Conservation (phyloP, 2,113 vertebrate species). For the Struthidea cinerea region DNA sequence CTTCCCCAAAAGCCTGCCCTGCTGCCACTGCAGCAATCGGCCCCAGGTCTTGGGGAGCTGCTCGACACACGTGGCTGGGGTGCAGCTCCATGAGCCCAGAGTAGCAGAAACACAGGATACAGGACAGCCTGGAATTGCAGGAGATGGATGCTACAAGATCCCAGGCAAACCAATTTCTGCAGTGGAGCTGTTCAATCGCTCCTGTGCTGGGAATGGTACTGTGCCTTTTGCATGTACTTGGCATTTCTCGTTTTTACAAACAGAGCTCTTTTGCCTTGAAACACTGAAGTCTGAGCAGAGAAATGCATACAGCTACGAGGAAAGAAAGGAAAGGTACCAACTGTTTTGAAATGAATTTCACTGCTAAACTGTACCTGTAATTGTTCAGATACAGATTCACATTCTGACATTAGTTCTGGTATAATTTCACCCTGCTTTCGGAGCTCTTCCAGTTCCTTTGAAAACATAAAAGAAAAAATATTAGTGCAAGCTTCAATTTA, state of each 20-base stretch:
- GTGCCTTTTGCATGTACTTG: background rate
- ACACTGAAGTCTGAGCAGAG: background rate
- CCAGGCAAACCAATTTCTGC: slow-evolving; percentile 11
- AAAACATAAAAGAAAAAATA: background rate
- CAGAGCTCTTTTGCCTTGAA: background rate
- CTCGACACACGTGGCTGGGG: accelerated
- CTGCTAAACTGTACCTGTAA: slow-evolving; percentile 79
- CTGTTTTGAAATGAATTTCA: background rate
- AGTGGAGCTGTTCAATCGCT: background rate
- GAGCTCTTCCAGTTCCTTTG: slow-evolving; percentile 91
- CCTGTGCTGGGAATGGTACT: background rate
- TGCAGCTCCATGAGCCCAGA: background rate
- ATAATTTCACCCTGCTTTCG: slow-evolving; percentile 93
- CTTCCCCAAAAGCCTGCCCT: background rate
- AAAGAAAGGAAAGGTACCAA: background rate
- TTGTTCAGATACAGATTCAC: slow-evolving; percentile 85
- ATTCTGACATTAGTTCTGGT: slow-evolving; percentile 92
- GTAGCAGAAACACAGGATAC: slow-evolving; percentile 8
- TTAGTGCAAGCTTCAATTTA: slow-evolving; percentile 20
- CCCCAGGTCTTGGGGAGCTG: background rate
- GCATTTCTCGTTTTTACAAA: background rate
- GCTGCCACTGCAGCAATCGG: background rate
- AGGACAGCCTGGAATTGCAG: slow-evolving; percentile 30
- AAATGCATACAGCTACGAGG: background rate
- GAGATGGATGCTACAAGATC: slow-evolving; percentile 33